phyloP scores from a whole-genome alignment of 2,797 vertebrate genomes.

The Pteronotus mesoamericanus region DNA sequence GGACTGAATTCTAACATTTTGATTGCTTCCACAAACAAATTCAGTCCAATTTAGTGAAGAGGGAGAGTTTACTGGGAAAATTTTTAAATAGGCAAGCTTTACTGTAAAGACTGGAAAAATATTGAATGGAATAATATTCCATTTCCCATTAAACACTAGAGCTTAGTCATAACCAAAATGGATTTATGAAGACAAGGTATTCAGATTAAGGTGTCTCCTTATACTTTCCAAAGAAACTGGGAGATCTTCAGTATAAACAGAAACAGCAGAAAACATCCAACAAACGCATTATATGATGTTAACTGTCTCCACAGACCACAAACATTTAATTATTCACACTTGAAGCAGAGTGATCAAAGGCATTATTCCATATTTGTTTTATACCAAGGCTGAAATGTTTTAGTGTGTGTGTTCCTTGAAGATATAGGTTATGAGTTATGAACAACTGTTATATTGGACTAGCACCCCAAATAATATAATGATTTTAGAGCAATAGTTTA shows the following conservation, averaged over 20 bases:
- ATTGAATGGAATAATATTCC: slow-evolving; percentile 22
- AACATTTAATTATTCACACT: neutral
- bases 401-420: neutral
- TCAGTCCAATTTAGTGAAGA: slow-evolving; percentile 13
- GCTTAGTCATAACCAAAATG: slow-evolving; percentile 22
- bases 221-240: neutral
- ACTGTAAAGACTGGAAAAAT: slow-evolving; percentile 51
- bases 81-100: slow-evolving; percentile 42
- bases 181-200: neutral
- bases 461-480: neutral
- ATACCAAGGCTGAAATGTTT: neutral
- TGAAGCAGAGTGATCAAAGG: neutral
- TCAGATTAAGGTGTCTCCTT: neutral
- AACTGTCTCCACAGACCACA: neutral
- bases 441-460: neutral
- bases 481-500: too few species aligned
- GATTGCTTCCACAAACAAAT: slow-evolving; percentile 54
- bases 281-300: neutral
- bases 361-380: neutral
- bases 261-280: neutral
- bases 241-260: neutral
- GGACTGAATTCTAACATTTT: slow-evolving; percentile 22
- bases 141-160: slow-evolving; percentile 5
- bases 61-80: neutral
- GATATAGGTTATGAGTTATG: neutral